Evolutionary conservation across 64 coral and sea anemone genomes (phyloP), one percentile per base, ranked within the genome.

Genomic region (Astreopora myriophthalma): DNA sequence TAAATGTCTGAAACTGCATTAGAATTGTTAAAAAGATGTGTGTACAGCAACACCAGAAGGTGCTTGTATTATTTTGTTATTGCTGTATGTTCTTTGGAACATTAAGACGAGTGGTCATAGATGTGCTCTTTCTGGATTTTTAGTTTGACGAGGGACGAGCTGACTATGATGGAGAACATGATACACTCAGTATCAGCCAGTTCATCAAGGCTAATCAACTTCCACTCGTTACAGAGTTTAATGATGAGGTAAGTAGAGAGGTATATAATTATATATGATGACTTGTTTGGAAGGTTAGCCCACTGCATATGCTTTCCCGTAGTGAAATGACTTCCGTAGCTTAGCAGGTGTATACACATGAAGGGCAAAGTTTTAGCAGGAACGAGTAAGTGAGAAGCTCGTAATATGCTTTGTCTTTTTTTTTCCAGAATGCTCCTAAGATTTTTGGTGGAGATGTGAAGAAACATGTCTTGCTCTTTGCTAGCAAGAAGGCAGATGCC

Each of bases 371-470:
- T 8, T 44, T 44, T 44, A 44, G 40, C 40, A 44, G 40, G 40
- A 8, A 44, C 11, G 40, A 5, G 11, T 8, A 44, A 44, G 11
- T 8, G 40, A 44, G 40, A 44, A 44, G 6, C 3, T 44, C 11
- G 6, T 44, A 44, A 44, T 44, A 11, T 46, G 42, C 42, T 46
- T 5, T 46, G 5, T 46, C 42, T 46, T 46, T 5, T 46, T 46
- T 46, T 46, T 48, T 46, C 22, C 32, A 96, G 95, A 96, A 92
- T 96, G 97, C 97, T 57, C 97, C 97, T 25, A 99, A 99, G 88
- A 99, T 99, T 49, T 99, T 99, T 91, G 97, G 97, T 51, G 97
- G 97, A 71, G 94, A 99, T 3, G 48, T 99, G 2, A 99, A 99
- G 90, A 91, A 96, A 28, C 97, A 99, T 40, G 86, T 99, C 58